Conservation (phyloP, 2,113 vertebrate species). For the Pachycephala philippinensis region DNA sequence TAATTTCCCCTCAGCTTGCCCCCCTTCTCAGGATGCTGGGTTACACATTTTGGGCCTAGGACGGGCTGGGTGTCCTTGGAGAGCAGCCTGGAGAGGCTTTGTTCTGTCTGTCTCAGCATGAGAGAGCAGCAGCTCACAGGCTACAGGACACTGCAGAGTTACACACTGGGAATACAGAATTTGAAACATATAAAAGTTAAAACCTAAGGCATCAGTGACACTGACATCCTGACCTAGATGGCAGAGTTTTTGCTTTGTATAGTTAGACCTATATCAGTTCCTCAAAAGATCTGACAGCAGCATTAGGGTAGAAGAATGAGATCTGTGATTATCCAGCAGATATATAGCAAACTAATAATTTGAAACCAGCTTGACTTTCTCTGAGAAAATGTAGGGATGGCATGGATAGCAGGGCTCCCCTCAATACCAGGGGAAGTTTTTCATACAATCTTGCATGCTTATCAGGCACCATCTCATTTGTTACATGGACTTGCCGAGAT, state of each 20-base stretch:
- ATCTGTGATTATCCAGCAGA: neutral
- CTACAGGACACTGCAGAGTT: no score
- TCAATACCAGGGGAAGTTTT: neutral
- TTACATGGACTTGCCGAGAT: neutral
- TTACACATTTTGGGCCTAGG: no score
- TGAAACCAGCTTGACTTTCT: neutral
- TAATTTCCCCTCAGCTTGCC: no score
- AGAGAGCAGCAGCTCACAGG: no score
- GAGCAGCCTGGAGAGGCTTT: no score
- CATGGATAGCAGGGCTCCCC: neutral
- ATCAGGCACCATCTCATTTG: neutral
- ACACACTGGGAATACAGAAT: no score
- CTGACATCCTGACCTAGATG: neutral
- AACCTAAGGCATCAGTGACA: neutral
- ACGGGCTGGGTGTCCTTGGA: no score
- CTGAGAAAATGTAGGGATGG: neutral
- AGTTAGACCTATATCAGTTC: neutral
- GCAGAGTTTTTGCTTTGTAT: neutral
- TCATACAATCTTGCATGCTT: neutral
- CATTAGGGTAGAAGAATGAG: neutral
- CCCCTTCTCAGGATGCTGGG: no score
- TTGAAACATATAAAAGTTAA: no score
- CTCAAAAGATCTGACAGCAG: neutral
- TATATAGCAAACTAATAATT: neutral
- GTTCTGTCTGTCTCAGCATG: no score